Percentiles rank a stretch among this genome's conserved stretches.
Conservation (phyloP, 53 echinoderm and acorn worm genomes). For the Astropecten irregularis region DNA sequence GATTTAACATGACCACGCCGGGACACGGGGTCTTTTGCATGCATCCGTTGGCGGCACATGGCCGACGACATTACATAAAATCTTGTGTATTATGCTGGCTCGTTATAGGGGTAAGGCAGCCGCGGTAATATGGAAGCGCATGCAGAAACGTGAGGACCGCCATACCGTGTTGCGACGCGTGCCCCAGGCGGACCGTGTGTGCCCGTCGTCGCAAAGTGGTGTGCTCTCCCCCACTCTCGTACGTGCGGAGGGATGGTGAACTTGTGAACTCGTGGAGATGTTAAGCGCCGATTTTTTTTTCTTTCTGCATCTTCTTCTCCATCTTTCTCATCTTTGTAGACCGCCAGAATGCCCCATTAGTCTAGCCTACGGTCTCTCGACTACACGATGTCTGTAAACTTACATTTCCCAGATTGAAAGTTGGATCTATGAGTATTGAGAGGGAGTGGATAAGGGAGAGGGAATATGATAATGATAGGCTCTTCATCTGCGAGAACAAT, state of each 20-base stretch:
- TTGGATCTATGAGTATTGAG: neutral
- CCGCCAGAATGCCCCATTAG: conserved; percentile 13
- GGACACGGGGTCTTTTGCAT: too few relatives aligned
- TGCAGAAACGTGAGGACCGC: neutral
- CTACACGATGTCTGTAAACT: neutral
- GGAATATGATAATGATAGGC: conserved; percentile 1
- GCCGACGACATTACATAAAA: too few relatives aligned
- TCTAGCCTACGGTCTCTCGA: too few relatives aligned
- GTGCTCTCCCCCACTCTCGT: too few relatives aligned
- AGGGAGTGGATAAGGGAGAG: neutral
- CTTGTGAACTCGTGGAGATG: conserved; percentile 52
- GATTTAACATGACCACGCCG: too few relatives aligned
- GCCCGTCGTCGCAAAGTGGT: conserved; percentile 4
- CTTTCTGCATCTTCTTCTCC: too few relatives aligned
- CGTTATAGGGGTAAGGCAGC: too few relatives aligned
- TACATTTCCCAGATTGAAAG: conserved; percentile 4
- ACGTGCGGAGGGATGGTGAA: neutral
- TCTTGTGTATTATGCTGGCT: too few relatives aligned
- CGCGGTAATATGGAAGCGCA: neutral
- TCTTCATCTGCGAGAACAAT: conserved; percentile 20
- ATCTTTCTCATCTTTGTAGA: too few relatives aligned
- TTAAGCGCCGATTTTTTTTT: neutral
- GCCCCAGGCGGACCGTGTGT: conserved; percentile 1
- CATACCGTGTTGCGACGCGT: conserved; percentile 17
- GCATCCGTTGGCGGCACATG: too few relatives aligned